A percentile compares a stretch with the other conserved stretches of the same genome.
These are phyloP conservation scores for Squalus acanthias DNA, from an alignment of 2,797 vertebrate genomes.

Conservation along the genomic window DNA sequence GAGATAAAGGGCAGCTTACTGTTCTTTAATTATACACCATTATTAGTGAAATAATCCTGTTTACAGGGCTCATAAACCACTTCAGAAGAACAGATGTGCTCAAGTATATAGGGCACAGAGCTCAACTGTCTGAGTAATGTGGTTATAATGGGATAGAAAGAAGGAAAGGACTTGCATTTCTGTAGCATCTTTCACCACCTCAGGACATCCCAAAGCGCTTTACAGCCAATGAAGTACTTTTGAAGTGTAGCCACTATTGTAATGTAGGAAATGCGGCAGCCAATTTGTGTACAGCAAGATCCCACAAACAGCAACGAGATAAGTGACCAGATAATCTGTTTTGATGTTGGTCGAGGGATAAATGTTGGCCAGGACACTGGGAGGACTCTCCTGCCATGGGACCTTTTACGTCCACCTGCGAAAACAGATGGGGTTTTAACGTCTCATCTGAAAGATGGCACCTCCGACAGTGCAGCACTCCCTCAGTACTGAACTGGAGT, in stretches of 20 bases:
- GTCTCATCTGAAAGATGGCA: not conserved
- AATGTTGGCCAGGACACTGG: not conserved
- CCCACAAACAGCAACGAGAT: not conserved
- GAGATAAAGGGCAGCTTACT: not conserved
- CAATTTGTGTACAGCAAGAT: not conserved
- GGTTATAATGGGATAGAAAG: not conserved
- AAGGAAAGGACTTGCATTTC: not conserved
- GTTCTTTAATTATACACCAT: not conserved
- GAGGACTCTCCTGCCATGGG: not conserved
- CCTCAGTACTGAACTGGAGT: not conserved
- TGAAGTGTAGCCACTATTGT: not conserved
- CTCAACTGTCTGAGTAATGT: not conserved
- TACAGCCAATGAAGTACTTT: not conserved
- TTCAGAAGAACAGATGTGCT: slow-evolving; percentile 15
- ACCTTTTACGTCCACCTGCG: not conserved
- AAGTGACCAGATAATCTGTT: not conserved
- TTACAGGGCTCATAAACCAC: not conserved
- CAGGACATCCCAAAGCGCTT: not conserved
- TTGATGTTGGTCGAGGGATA: not conserved
- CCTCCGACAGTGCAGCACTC: not conserved
- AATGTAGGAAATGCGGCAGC: not conserved
- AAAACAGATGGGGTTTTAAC: not conserved
- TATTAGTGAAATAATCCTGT: slow-evolving; percentile 1
- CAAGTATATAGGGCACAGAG: not conserved
- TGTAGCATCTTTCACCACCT: not conserved